Percentiles rank a stretch among this genome's conserved stretches.
Evolutionary conservation across 2,113 vertebrate species (phyloP).

Genomic region (Chaenocephalus aceratus): DNA sequence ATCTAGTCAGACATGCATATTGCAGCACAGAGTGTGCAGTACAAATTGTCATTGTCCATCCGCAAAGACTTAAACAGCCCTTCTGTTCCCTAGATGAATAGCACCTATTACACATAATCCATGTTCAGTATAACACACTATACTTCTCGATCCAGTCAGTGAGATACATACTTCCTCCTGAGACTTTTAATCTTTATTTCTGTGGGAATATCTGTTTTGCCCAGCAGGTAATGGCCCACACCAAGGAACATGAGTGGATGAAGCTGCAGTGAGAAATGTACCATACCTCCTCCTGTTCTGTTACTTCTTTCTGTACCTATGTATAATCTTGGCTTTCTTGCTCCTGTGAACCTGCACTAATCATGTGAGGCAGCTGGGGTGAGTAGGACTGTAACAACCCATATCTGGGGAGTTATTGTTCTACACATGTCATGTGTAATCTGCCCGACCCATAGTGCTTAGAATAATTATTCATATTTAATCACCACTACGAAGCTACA

Average conservation of each 20-base stretch:
- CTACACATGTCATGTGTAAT: constrained; percentile 85
- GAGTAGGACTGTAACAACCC: constrained; percentile 59
- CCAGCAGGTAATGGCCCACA: constrained; percentile 59
- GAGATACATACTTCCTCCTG: constrained; percentile 45
- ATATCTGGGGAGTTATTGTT: constrained; percentile 82
- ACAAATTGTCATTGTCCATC: constrained; percentile 76
- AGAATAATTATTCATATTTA: constrained; percentile 88
- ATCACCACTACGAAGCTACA: constrained; percentile 79
- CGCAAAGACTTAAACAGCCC: constrained; percentile 75
- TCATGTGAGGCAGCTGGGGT: constrained; percentile 45
- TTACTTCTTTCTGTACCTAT: constrained; percentile 28
- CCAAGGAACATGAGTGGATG: constrained; percentile 37
- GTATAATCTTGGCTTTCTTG: constrained; percentile 37
- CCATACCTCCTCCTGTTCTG: constrained; percentile 24
- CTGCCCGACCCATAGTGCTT: constrained; percentile 77
- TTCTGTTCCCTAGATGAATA: constrained; percentile 84
- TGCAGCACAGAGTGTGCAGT: constrained; percentile 63
- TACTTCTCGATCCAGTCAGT: constrained; percentile 57
- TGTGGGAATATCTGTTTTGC: constrained; percentile 52
- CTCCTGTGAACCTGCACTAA: constrained; percentile 52
- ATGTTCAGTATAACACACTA: constrained; percentile 59
- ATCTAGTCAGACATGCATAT: constrained; percentile 73
- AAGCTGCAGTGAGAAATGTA: constrained; percentile 30
- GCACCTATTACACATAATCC: constrained; percentile 77
- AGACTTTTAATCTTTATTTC: constrained; percentile 53